These are phyloP conservation scores for Centropristis striata DNA, from an alignment of 2,113 vertebrate species.

Conservation along the genomic window DNA sequence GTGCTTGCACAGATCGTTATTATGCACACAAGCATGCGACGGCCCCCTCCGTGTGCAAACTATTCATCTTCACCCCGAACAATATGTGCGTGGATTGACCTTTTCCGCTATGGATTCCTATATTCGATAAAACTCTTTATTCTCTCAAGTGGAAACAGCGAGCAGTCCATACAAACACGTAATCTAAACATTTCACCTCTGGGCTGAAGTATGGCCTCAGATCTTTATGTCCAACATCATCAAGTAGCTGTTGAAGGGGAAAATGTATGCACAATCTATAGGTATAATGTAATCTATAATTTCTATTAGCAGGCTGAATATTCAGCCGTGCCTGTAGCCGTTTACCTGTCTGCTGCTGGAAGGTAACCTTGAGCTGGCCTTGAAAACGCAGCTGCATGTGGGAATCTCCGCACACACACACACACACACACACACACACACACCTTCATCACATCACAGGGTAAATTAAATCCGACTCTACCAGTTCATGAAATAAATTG, in stretches of 20 bases:
- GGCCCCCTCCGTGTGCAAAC: constrained; percentile 28
- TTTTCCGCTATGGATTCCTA: constrained; percentile 55
- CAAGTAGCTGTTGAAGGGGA: background rate
- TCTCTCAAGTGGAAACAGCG: constrained; percentile 37
- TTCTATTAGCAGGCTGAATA: background rate
- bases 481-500: constrained; percentile 40
- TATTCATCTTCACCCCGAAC: constrained; percentile 26
- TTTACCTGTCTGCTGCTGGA: constrained; percentile 14
- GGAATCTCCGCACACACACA: constrained; percentile 5
- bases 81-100: constrained; percentile 46
- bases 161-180: background rate
- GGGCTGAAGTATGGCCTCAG: background rate
- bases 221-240: background rate
- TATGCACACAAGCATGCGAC: constrained; percentile 19
- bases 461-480: constrained; percentile 39
- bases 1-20: constrained; percentile 38
- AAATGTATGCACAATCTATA: constrained; percentile 22
- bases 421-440: constrained; percentile 21
- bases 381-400: constrained; percentile 28
- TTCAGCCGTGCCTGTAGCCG: background rate
- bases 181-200: constrained; percentile 30
- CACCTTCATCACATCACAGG: constrained; percentile 9
- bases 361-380: constrained; percentile 63
- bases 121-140: constrained; percentile 55
- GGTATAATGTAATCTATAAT: constrained; percentile 25